phyloP scores from a whole-genome alignment of 1,140 invertebrate genomes.

The Dysdera silvatica region DNA sequence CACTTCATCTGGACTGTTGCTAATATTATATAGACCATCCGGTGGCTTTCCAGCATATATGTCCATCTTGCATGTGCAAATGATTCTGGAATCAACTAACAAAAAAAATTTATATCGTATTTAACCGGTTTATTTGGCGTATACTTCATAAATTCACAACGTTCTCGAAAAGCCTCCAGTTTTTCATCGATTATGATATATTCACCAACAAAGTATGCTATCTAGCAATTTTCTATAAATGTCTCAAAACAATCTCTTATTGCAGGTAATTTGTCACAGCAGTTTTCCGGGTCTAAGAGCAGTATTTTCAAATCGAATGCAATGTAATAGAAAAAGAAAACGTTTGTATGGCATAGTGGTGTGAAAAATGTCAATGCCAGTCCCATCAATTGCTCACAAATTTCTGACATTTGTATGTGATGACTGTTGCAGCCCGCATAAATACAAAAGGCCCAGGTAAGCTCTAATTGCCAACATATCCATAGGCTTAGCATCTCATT shows the following conservation, averaged over 20 bases:
- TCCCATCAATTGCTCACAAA: constrained; percentile 9
- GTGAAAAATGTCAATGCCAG: constrained; percentile 11
- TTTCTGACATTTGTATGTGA: too few species aligned
- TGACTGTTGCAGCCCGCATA: too few species aligned
- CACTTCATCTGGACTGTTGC: neutral
- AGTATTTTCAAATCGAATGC: constrained; percentile 23
- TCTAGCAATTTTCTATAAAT: constrained; percentile 30
- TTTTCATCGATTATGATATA: constrained; percentile 34
- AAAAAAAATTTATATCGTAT: constrained; percentile 34
- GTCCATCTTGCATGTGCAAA: constrained; percentile 29
- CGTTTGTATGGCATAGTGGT: neutral
- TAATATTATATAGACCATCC: constrained; percentile 17
- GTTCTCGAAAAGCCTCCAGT: constrained; percentile 30
- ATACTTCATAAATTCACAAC: constrained; percentile 30
- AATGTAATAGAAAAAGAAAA: constrained; percentile 11
- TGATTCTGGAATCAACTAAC: constrained; percentile 25
- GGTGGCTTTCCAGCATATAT: constrained; percentile 30
- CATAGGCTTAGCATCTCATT: too few species aligned
- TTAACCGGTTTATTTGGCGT: constrained; percentile 33
- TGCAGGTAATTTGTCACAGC: constrained; percentile 18
- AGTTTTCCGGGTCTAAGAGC: neutral
- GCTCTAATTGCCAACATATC: too few species aligned
- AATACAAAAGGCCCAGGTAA: too few species aligned
- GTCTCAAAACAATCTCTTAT: constrained; percentile 29
- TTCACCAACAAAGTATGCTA: constrained; percentile 10